Evolutionary conservation across 2,797 vertebrate genomes (phyloP).

Genomic region (Darevskia mixta): DNA sequence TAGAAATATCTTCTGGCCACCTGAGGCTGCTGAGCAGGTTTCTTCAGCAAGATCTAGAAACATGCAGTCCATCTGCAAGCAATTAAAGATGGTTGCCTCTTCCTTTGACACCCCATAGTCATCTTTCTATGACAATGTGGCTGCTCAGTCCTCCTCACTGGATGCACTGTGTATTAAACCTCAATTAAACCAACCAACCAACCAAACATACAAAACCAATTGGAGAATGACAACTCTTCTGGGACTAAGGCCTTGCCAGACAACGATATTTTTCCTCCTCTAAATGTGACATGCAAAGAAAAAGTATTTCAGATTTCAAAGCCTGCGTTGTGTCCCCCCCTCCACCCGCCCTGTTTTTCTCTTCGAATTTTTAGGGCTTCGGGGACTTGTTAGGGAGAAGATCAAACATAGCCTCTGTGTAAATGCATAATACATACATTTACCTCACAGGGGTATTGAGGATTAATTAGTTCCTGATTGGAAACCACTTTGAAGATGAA

Average conservation of each 20-base stretch:
- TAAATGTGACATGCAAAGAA: conserved; percentile 26
- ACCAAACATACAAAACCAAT: neutral
- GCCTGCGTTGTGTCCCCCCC: neutral
- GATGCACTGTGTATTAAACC: neutral
- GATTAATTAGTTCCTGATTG: conserved; percentile 47
- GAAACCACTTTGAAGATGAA: conserved; percentile 51
- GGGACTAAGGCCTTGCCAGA: neutral
- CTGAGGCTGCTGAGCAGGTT: neutral
- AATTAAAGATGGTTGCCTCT: neutral
- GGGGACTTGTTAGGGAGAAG: conserved; percentile 41
- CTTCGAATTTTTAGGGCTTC: conserved; percentile 35
- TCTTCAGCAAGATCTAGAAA: neutral
- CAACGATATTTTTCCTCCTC: neutral
- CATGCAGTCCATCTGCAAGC: neutral
- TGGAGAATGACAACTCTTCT: neutral
- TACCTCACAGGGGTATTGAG: conserved; percentile 44
- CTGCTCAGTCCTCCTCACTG: neutral
- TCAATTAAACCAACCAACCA: neutral
- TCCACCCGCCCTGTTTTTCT: conserved; percentile 10
- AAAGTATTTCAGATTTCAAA: conserved; percentile 44
- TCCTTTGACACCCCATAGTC: neutral
- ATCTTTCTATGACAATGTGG: neutral
- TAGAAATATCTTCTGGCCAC: neutral
- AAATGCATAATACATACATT: conserved; percentile 72
- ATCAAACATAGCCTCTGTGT: conserved; percentile 62